Percentiles rank a stretch among this genome's conserved stretches.
These are phyloP conservation scores for Cepaea nemoralis DNA, from an alignment of 1,140 invertebrate species.

Conservation along the genomic window DNA sequence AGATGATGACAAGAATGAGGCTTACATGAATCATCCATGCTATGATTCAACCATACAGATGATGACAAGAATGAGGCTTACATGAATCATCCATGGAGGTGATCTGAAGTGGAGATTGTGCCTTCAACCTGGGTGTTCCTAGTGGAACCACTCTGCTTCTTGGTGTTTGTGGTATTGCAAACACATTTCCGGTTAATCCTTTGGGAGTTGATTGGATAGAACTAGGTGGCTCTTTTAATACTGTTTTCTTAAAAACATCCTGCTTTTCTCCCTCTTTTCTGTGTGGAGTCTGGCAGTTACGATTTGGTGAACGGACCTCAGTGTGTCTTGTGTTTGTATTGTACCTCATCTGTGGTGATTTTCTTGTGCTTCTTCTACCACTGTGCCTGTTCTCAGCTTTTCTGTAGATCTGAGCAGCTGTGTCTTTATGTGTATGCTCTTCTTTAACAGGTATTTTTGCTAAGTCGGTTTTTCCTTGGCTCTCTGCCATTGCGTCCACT, in stretches of 20 bases:
- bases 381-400: background rate
- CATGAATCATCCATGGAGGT: conserved; percentile 60
- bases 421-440: background rate
- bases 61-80: too few species aligned
- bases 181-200: conserved; percentile 45
- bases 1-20: too few species aligned
- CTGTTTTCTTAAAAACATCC: background rate
- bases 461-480: background rate
- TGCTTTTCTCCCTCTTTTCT: conserved; percentile 30
- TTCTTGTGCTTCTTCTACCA: background rate
- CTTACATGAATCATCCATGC: too few species aligned
- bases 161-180: conserved; percentile 49
- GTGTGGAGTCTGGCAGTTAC: conserved; percentile 18
- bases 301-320: background rate
- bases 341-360: conserved; percentile 7
- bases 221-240: background rate
- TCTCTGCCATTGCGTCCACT: background rate
- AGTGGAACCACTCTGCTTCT: conserved; percentile 8
- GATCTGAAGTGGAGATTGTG: conserved; percentile 55
- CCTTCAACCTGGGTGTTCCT: conserved; percentile 44
- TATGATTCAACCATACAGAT: too few species aligned
- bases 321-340: background rate
- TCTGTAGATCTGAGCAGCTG: conserved; percentile 15
- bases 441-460: background rate
- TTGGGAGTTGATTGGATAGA: background rate